A percentile compares a stretch with the other conserved stretches of the same genome.
phyloP scores from a whole-genome alignment of 2,888 invertebrate genomes.

The Hemistola chrysoprasaria region DNA sequence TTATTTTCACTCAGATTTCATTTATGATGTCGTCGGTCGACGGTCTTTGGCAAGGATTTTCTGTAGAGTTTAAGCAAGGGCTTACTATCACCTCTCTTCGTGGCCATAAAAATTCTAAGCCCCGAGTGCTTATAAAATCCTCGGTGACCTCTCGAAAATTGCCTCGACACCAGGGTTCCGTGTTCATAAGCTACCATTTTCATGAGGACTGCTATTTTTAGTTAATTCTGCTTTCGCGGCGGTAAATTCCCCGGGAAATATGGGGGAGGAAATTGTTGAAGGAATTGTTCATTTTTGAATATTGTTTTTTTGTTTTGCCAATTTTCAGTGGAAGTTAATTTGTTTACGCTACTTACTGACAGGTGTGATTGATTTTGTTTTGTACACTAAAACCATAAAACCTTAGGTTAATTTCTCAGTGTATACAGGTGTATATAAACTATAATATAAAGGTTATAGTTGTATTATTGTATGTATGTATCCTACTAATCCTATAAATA shows the following conservation, averaged over 20 bases:
- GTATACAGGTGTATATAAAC: too few relatives aligned
- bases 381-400: too few relatives aligned
- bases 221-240: slow-evolving; percentile 31
- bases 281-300: slow-evolving; percentile 6
- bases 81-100: slow-evolving; percentile 17
- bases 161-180: slow-evolving; percentile 21
- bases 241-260: slow-evolving; percentile 22
- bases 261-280: slow-evolving; percentile 17
- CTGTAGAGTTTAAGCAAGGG: slow-evolving; percentile 16
- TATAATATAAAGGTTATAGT: too few relatives aligned
- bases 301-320: slow-evolving; percentile 24
- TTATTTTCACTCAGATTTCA: too few relatives aligned
- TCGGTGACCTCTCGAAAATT: slow-evolving; percentile 29
- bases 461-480: too few relatives aligned
- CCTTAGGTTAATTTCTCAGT: too few relatives aligned
- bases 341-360: too few relatives aligned
- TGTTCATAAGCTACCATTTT: slow-evolving; percentile 32
- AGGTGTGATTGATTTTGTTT: too few relatives aligned
- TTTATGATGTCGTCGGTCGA: not conserved
- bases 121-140: slow-evolving; percentile 28
- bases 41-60: slow-evolving; percentile 4
- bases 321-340: slow-evolving; percentile 7
- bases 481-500: too few relatives aligned
- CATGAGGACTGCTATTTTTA: slow-evolving; percentile 25
- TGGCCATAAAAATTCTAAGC: slow-evolving; percentile 23